Evolutionary conservation across 2,113 vertebrate genomes (phyloP), one percentile per base, ranked within the genome.

Genomic region (Gadus macrocephalus): DNA sequence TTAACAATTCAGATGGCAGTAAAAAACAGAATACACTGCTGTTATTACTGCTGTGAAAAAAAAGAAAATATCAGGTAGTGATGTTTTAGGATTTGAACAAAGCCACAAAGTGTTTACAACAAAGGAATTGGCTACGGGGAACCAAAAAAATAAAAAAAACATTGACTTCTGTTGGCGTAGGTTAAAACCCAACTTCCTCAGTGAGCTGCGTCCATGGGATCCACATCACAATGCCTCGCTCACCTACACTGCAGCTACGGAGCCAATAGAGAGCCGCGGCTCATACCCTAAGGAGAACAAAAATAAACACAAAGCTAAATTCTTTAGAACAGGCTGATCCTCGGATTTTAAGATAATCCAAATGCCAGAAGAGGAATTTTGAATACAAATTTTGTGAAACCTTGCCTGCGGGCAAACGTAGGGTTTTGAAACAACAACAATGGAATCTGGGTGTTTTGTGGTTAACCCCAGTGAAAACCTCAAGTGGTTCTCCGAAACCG

Each of bases 401-500:
- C 14, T 59, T 14, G 35, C 59, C 67, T 63, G 49, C 49, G 25
- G 55, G 35, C 9, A 67, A 49, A 31, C 58, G 15, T 55, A 62
- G 15, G 63, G 65, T 22, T 63, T 22, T 53, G 38, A 70, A 58
- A 22, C 69, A 62, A 64, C 69, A 53, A 25, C 35, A 19, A 62
- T 60, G 53, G 62, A 64, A 62, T 42, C 17, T 60, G 64, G 20
- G 55, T 60, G 69, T 68, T 64, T 78, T 70, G 69, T 64, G 63
- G 75, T 79, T 71, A 77, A 66, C 66, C 65, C 62, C 38, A 17
- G 65, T 68, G 66, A 69, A 71, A 75, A 70, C 53, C 58, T 74
- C 65, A 65, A 66, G 67, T 64, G 62, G 68, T 66, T 19, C 62
- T 53, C 58, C 69, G 66, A 68, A 9, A 49, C 55, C 35, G 64